Conservation (phyloP, 2,797 vertebrate species). For the Spondyliosoma cantharus region DNA sequence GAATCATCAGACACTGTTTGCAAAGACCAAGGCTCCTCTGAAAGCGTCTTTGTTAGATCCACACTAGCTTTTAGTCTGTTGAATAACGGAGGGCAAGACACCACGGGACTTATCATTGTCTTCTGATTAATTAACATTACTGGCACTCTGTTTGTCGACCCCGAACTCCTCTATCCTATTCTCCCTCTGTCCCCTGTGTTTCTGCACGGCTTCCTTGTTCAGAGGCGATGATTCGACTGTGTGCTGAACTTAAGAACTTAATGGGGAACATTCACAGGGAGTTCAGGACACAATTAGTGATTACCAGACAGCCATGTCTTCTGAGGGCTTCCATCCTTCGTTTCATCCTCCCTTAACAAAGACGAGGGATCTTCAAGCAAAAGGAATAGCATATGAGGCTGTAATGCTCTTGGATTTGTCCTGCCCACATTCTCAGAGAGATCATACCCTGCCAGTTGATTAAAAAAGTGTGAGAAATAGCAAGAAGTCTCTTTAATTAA, state of each 20-base stretch:
- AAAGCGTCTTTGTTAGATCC: constrained; percentile 50
- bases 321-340: constrained; percentile 69
- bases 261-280: constrained; percentile 75
- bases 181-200: constrained; percentile 55
- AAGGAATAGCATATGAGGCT: constrained; percentile 82
- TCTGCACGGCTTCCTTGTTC: constrained; percentile 46
- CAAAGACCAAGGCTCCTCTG: constrained; percentile 49
- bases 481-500: constrained; percentile 78
- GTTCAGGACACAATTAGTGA: constrained; percentile 83
- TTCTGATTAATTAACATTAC: constrained; percentile 78
- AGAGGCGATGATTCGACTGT: constrained; percentile 55
- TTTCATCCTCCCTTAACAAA: constrained; percentile 81
- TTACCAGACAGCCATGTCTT: constrained; percentile 78
- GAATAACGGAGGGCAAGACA: constrained; percentile 43
- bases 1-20: constrained; percentile 50
- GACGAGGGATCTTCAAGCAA: constrained; percentile 73
- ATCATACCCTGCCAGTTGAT: constrained; percentile 73
- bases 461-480: constrained; percentile 61
- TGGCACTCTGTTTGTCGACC: constrained; percentile 65
- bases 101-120: constrained; percentile 73
- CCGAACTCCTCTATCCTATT: constrained; percentile 42
- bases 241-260: constrained; percentile 77
- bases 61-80: constrained; percentile 64
- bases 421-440: constrained; percentile 67
- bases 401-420: constrained; percentile 76